Base-by-base conservation (phyloP, 2,797 vertebrate genomes). In the Enteromius fasciolatus region DNA sequence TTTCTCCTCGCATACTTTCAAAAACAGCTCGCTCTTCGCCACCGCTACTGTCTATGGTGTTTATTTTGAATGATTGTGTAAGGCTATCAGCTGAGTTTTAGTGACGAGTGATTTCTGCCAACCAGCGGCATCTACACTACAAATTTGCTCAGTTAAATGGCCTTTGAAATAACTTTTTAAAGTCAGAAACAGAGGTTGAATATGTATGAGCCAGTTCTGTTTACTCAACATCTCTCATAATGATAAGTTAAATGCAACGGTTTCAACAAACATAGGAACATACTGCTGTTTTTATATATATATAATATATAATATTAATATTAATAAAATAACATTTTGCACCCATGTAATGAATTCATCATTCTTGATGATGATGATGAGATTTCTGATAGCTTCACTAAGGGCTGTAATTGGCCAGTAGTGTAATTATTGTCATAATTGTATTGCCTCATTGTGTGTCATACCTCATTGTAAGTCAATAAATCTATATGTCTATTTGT, bases 11-110 rank as follows among this genome's bases (percentile, higher is more conserved):
- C 94, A 93, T 1, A 87, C 91, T 17, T 97, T 98, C 90, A 95
- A 94, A 89, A 99, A 97, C 90, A 86, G 90, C 76, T 97, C 96
- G 0, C 93, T 98, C 15, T 97, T 95, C 41, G 96, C 95, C 5
- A 88, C 96, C 46, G 96, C 95, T 31, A 95, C 87, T n/a, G 96
- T 98, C 84, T 98, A 94, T 0, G 94, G 92, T 0, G 90, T 97
- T 85, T 98, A 97, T 88, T 94, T 91, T 77, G 97, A 99, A 84
- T 98, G 87, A 95, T 15, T 69, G 44, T 57, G 28, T 15, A 18
- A n/a, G 10, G 10, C 10, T 46, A 59, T 59, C 11, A 28, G 59
- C 59, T 28, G 59, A 5, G 12, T 28, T 61, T 59, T 61, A 61
- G 59, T 61, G 59, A 61, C 25, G 0, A 28, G 25, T 61, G 59